These are phyloP conservation scores for Kryphioiulus occultus DNA, from an alignment of 2,888 invertebrate genomes.

Conservation along the genomic window DNA sequence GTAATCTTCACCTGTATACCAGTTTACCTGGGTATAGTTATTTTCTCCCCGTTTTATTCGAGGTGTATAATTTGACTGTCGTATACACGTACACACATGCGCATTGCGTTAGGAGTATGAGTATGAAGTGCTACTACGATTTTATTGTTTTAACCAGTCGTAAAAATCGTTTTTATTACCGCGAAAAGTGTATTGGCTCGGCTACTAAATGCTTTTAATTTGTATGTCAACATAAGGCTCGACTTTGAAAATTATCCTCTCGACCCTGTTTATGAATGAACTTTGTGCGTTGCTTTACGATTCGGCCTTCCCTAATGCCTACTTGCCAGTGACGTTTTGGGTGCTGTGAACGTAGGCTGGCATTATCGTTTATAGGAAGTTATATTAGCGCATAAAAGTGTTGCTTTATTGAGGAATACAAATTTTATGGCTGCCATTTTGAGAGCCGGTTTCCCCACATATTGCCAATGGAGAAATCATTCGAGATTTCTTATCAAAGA, in stretches of 20 bases:
- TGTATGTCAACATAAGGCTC: neutral
- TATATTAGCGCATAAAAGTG: slow-evolving; percentile 40
- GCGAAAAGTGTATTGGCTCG: slow-evolving; percentile 16
- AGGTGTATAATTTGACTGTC: neutral
- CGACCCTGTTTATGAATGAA: slow-evolving; percentile 32
- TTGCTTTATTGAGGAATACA: slow-evolving; percentile 39
- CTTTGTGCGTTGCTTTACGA: neutral
- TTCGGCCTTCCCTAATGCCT: slow-evolving; percentile 1
- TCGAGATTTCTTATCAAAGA: slow-evolving; percentile 4
- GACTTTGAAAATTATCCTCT: slow-evolving; percentile 36
- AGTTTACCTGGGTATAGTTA: neutral
- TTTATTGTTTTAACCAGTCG: slow-evolving; percentile 39
- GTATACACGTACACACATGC: neutral
- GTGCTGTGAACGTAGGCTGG: neutral
- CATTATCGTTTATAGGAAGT: slow-evolving; percentile 32
- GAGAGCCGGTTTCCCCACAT: slow-evolving; percentile 35
- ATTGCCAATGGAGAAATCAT: slow-evolving; percentile 22
- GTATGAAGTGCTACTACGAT: slow-evolving; percentile 3
- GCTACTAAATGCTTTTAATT: slow-evolving; percentile 35
- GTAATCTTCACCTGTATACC: too few species aligned
- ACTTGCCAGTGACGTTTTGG: slow-evolving; percentile 36
- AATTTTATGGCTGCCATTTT: slow-evolving; percentile 36
- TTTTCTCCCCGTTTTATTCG: neutral
- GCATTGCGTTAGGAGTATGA: neutral
- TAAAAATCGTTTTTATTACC: slow-evolving; percentile 32